These are phyloP conservation scores for Macrophya annulata DNA, from an alignment of 2,888 invertebrate genomes.

Conservation along the genomic window DNA sequence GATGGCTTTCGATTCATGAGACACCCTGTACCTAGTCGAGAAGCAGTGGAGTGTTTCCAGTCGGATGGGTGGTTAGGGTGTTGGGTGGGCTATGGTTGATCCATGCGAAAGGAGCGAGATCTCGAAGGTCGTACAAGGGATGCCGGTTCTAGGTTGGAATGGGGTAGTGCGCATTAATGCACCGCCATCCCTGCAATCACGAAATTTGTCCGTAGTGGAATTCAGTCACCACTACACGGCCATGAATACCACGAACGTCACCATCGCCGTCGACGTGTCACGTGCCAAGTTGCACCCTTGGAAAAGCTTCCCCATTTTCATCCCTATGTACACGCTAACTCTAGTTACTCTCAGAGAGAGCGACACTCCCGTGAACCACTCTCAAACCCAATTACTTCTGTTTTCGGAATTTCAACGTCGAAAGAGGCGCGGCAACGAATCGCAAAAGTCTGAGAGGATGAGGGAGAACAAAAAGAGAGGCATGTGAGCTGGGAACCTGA, in stretches of 20 bases:
- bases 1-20: not conserved
- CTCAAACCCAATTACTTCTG: constrained; percentile 54
- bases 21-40: constrained; percentile 25
- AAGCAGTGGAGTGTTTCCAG: constrained; percentile 38
- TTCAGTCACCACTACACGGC: not conserved
- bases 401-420: constrained; percentile 40
- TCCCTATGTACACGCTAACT: constrained; percentile 22
- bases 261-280: constrained; percentile 6
- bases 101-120: constrained; percentile 26
- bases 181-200: constrained; percentile 46
- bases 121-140: constrained; percentile 8
- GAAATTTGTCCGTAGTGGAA: constrained; percentile 34
- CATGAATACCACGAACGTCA: constrained; percentile 1
- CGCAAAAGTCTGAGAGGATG: not conserved
- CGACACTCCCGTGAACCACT: constrained; percentile 47
- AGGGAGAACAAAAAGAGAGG: not conserved
- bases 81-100: constrained; percentile 38
- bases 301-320: constrained; percentile 20
- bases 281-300: constrained; percentile 44
- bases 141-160: not conserved
- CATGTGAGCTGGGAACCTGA: not conserved
- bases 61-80: constrained; percentile 2
- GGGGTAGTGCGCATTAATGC: constrained; percentile 47
- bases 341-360: constrained; percentile 9
- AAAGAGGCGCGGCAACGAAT: constrained; percentile 40